A percentile compares a stretch with the other conserved stretches of the same genome.
Conservation (phyloP, 2,113 vertebrate species). For the Ptilorrhoa leucosticta region DNA sequence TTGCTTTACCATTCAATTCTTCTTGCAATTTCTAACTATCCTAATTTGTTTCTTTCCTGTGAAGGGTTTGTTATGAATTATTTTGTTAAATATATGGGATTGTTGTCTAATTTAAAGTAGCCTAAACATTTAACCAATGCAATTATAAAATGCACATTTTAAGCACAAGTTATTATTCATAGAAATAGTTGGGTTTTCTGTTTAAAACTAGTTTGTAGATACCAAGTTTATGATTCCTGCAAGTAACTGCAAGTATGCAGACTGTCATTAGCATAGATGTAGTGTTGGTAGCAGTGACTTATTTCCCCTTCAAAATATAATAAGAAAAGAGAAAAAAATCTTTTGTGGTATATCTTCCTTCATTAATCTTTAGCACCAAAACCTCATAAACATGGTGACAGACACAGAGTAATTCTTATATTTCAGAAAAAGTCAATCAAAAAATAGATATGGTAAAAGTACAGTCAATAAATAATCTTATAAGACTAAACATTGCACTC, state of each 20-base stretch:
- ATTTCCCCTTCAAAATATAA: not conserved
- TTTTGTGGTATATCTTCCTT: not conserved
- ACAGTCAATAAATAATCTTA: constrained; percentile 59
- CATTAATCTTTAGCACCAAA: constrained; percentile 28
- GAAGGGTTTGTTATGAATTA: not conserved
- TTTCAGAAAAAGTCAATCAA: constrained; percentile 56
- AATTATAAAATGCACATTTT: not conserved
- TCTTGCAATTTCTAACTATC: not conserved
- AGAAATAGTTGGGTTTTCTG: not conserved
- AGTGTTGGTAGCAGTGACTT: not conserved
- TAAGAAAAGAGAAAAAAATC: not conserved
- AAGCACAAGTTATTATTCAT: not conserved
- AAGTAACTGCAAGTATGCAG: not conserved
- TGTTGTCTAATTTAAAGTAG: not conserved
- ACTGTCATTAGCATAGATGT: not conserved
- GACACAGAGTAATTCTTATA: constrained; percentile 14
- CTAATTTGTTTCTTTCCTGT: not conserved
- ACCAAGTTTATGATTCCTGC: not conserved
- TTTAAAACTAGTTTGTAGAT: not conserved
- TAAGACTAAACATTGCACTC: constrained; percentile 32
- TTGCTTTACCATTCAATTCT: not conserved
- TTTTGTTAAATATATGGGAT: not conserved
- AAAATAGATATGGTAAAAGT: constrained; percentile 42
- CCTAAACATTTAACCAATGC: not conserved
- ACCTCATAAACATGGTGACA: constrained; percentile 14